Base-by-base conservation (phyloP, 2,888 invertebrate species). In the Hyles lineata region DNA sequence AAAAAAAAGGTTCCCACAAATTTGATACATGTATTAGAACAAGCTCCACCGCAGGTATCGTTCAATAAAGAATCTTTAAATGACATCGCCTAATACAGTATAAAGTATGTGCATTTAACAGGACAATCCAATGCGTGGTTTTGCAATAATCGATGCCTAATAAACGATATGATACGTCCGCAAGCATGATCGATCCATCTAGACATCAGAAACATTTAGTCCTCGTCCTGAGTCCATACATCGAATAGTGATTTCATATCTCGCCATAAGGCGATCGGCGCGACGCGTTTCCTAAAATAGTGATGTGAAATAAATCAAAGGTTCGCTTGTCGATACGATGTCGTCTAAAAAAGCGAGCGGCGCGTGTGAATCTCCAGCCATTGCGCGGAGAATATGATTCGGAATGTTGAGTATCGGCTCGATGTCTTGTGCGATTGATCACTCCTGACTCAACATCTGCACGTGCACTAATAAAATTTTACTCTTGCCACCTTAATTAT, bases 231-330 rank as follows among this genome's bases (percentile, higher is more conserved):
- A 81, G 83, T 86, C 86, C 87, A 89, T 88, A 85, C 79, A 86
- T 87, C 85, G 82, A 78, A 82, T 83, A 90, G 90, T 87, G 89
- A 93, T 93, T 90, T 92, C 91, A 93, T 92, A 93, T 90, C 91
- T 87, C 82, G 88, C 87, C 89, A 87, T 92, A 93, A 87, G 87
- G 87, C 86, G 87, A 85, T 83, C 82, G 88, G 79, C 89, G 89
- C 89, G 89, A 89, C 92, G 82, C 82, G 90, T 90, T 93, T 91
- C 94, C 94, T 94, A 94, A 94, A 94, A 92, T 89, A 94, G 94
- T 90, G 91, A 89, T 93, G 89, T 90, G 91, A 93, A 92, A 93
- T 93, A 93, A 92, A 93, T 94, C 92, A 91, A 85, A 88, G 91
- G 91, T 89, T 82, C 85, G 82, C 83, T 85, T 88, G 86, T 91